Base-by-base conservation (phyloP, 2,888 invertebrate genomes). In the Drosophila trichaetosa region DNA sequence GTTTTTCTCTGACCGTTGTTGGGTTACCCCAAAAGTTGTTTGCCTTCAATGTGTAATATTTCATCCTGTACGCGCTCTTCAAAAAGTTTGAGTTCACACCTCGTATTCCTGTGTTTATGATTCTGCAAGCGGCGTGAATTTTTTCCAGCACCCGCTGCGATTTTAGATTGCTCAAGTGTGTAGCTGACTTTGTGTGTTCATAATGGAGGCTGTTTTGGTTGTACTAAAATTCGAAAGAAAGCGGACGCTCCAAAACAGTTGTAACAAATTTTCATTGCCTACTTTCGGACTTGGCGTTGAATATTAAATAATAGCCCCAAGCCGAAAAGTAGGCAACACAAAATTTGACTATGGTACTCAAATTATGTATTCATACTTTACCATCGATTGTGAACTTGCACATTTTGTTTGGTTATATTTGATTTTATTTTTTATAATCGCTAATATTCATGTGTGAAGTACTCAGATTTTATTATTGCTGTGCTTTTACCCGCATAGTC, bases 101-200 rank as follows among this genome's bases (percentile, higher is more conserved):
- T 54, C 71, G 65, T 56, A 31, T 69, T 49, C 53, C 49, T 53
- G 60, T 69, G 58, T 76, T 82, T 76, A 73, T 73, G 73, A 58
- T 66, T 66, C 84, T 89, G 90, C 79, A 84, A 86, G 72, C 87
- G 90, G 86, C 89, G 84, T 89, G 90, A 87, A 89, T 76, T 88
- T 87, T 76, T 69, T 62, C 46, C 66, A 73, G 27, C 49, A 52
- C 89, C 89, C 73, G 89, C 90, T 89, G 86, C 42, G 89, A 74
- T 79, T 81, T 76, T 62, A 74, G 84, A 90, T 77, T 80, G 76
- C 56, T 56, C 34, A 38, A 60, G 61, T 69, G 60, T 69, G 70
- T 58, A 54, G 42, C 61, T 71, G 77, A 58, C 71, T 76, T 54
- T 70, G 21, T 51, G 38, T 62, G 42, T 65, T 57, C 31, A 31